Evolutionary conservation across 2,797 vertebrate genomes (phyloP), one percentile per base, ranked within the genome.

Genomic region (Eutrigla gurnardus): DNA sequence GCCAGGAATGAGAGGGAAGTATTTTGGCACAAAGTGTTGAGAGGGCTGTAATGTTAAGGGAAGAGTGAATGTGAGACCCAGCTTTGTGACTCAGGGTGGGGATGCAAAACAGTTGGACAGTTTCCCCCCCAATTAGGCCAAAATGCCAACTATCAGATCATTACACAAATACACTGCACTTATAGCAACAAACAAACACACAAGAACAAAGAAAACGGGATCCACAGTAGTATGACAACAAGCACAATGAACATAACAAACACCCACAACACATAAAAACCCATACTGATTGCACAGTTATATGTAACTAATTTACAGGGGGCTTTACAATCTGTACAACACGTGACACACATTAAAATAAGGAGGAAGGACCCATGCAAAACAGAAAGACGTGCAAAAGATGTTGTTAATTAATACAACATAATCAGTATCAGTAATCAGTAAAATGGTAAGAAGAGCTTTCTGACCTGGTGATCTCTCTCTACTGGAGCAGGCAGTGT

Each of bases 1-100:
- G 50, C 37, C 3, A 86, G 73, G 88, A 91, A 92, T 90, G 86
- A 58, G 57, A 77, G 57, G 73, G 59, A 78, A 58, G 47, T 18
- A 25, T 62, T 87, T 83, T 88, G 88, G 91, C 73, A 80, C 64
- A 86, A 84, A 87, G 74, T 78, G 35, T 25, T 3, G 1, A 63
- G 35, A 12, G 45, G 78, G 80, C 62, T 58, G 67, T 75, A 74
- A 82, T 43, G 45, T 37, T 10, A 2, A 4, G 32, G 40, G 57
- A 69, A 33, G 33, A 39, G 14, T 47, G 42, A n/a, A 67, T 40
- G 49, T 3, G 12, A 73, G 13, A 5, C n/a, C n/a, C n/a, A n/a
- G n/a, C n/a, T n/a, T n/a, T n/a, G n/a, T n/a, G n/a, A n/a, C n/a
- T n/a, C n/a, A n/a, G n/a, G 25, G 25, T 25, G 25, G 25, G 25